Evolutionary conservation across 2,888 invertebrate genomes (phyloP).

Genomic region (Xanthia togata): DNA sequence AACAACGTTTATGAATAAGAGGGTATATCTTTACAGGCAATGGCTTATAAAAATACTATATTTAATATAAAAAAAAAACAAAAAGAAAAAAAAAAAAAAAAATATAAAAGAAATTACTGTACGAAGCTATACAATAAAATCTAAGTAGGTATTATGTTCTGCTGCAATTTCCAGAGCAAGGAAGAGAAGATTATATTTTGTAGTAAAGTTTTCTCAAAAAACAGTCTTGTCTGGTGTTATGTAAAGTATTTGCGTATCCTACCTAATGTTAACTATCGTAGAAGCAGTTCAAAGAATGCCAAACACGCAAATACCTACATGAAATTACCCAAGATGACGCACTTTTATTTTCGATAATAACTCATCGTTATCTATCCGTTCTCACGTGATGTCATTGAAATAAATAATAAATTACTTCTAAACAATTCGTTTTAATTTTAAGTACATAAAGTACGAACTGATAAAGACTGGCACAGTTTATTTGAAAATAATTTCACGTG

Average conservation of each 20-base stretch:
- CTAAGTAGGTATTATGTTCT: neutral
- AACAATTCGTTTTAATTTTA: constrained; percentile 43
- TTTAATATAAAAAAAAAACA: too few relatives aligned
- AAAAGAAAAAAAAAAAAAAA: too few relatives aligned
- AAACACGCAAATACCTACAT: constrained; percentile 23
- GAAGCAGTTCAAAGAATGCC: constrained; percentile 19
- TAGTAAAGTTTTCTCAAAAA: neutral
- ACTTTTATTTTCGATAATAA: constrained; percentile 38
- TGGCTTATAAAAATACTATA: too few relatives aligned
- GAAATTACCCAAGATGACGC: constrained; percentile 38
- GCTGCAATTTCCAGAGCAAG: neutral
- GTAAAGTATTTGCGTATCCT: neutral
- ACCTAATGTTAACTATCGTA: neutral
- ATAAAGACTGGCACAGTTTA: constrained; percentile 59
- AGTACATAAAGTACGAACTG: constrained; percentile 32
- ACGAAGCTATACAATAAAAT: neutral
- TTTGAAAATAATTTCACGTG: constrained; percentile 67
- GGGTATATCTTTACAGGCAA: too few relatives aligned
- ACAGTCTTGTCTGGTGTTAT: neutral
- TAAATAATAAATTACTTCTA: constrained; percentile 29
- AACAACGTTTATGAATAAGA: too few relatives aligned
- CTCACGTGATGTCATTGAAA: constrained; percentile 44
- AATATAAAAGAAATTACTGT: too few relatives aligned
- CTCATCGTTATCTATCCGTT: constrained; percentile 36
- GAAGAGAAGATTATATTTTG: too few relatives aligned